Evolutionary conservation across 2,113 vertebrate genomes (phyloP).

Genomic region (Leptosomus discolor): DNA sequence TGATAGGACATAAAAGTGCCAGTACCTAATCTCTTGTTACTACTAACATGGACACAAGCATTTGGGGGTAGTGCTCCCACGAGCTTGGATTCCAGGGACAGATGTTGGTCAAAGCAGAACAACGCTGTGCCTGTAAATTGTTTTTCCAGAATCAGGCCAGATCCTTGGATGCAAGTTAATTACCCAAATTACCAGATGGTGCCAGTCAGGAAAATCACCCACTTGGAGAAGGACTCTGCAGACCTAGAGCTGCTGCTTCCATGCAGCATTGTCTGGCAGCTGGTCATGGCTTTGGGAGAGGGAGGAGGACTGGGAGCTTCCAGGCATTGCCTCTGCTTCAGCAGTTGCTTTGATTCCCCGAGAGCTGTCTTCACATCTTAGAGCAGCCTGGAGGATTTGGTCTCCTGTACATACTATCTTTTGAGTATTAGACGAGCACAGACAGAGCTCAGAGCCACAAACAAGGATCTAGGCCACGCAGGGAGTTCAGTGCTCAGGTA

Average conservation of each 20-base stretch:
- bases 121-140: neutral
- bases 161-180: neutral
- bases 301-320: neutral
- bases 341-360: neutral
- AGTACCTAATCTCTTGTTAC: neutral
- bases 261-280: fast-evolving
- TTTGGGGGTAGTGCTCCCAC: neutral
- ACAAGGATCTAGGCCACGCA: neutral
- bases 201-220: neutral
- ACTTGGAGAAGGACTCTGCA: neutral
- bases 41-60: neutral
- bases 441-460: neutral
- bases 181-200: neutral
- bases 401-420: neutral
- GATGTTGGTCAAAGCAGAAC: neutral
- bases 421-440: neutral
- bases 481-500: neutral
- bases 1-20: neutral
- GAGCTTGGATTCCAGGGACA: neutral
- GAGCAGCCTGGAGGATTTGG: neutral
- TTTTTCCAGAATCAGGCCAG: neutral
- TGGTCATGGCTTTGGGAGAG: neutral
- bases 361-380: neutral
- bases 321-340: neutral
- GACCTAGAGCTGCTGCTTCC: neutral